Evolutionary conservation across 1,140 invertebrate species (phyloP).

Genomic region (Eueides isabella): DNA sequence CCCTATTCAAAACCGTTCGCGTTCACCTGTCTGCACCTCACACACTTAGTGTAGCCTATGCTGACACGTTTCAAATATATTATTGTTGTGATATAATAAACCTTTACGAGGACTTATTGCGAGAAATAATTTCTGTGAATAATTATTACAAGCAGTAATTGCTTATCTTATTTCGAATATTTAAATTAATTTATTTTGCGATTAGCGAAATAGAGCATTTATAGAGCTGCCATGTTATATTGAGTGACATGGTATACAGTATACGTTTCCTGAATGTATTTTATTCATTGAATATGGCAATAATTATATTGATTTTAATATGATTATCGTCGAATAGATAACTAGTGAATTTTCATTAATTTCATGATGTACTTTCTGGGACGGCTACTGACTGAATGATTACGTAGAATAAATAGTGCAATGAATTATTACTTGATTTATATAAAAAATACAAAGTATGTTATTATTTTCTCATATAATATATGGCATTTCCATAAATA

Average conservation of each 20-base stretch:
- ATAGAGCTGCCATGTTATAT: background rate
- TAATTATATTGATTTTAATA: no score
- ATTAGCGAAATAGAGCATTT: slow-evolving; percentile 2
- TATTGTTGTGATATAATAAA: slow-evolving; percentile 39
- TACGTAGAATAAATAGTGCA: no score
- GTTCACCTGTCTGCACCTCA: slow-evolving; percentile 36
- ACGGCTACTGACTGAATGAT: no score
- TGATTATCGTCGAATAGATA: no score
- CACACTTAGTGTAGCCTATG: slow-evolving; percentile 21
- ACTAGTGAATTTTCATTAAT: no score
- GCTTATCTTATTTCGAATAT: background rate
- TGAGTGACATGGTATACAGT: background rate
- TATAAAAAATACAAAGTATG: no score
- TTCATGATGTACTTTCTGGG: no score
- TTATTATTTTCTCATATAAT: no score
- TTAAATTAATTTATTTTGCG: background rate
- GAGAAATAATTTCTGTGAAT: slow-evolving; percentile 9
- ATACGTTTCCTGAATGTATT: background rate
- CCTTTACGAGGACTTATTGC: slow-evolving; percentile 19
- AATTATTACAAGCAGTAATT: background rate
- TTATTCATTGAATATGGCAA: background rate
- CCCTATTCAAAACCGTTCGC: slow-evolving; percentile 28
- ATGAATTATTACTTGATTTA: no score
- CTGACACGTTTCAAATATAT: slow-evolving; percentile 28
- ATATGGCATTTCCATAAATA: background rate